Base-by-base conservation (phyloP, 1,140 invertebrate species). In the Diabrotica undecimpunctata region DNA sequence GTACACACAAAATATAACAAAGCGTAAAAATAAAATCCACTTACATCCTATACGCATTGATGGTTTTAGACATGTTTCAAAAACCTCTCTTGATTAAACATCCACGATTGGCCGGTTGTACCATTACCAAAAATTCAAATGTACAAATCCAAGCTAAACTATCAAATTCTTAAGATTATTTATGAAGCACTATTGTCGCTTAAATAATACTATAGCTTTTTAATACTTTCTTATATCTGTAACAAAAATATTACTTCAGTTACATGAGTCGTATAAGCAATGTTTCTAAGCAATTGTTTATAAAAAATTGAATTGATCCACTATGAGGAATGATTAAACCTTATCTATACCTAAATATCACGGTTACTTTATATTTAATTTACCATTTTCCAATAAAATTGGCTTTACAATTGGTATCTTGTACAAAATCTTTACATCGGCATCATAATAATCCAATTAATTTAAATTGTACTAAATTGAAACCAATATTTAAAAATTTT, bases 21-120 rank as follows among this genome's bases (percentile, higher is more conserved):
- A 55, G 66, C 41, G 41, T 46, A 46, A 46, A 67, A 66, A 68
- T 55, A 56, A 66, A 64, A 57, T 54, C 50, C 80, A 85, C 85
- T 86, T 78, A 86, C 85, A 86, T 85, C 81, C 85, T 83, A 78
- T 86, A 86, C 69, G 84, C 85, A 81, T 86, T 86, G 73, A 86
- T 81, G 71, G 84, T 85, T 82, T 85, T 86, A 80, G 84, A 86
- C 85, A 86, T 86, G 52, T 74, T 72, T 73, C 65, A 39, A 66
- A 65, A 57, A 64, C 50, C 52, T 38, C 66, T 67, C 61, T 62
- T 11, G 54, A 62, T 46, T 46, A 55, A 9, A 54, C 35, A 55
- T 56, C 61, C 54, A 56, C 35, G 53, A 37, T 39, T 57, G 54
- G 50, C 25, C 54, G 50, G 53, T 64, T 51, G 61, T 67, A 71